Evolutionary conservation across 2,113 vertebrate genomes (phyloP).

Genomic region (Halcyon senegalensis): DNA sequence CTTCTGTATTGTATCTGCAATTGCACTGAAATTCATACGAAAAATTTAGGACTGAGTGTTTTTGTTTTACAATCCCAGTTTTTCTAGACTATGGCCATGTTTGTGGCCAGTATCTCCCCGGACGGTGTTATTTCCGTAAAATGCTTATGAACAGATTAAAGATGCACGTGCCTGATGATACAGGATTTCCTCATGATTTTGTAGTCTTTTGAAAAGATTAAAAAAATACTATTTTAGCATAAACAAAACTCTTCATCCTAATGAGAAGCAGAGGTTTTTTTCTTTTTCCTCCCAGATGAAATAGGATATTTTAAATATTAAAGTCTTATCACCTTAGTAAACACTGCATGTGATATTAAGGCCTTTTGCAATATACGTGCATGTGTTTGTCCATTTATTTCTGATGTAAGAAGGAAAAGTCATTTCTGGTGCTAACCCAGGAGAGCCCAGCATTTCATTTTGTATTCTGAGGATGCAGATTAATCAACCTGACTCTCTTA

Average conservation of each 20-base stretch:
- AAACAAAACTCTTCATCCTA: conserved; percentile 7
- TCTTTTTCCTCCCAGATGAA: neutral
- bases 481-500: conserved; percentile 89
- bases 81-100: neutral
- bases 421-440: conserved; percentile 79
- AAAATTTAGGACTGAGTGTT: neutral
- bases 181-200: neutral
- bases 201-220: neutral
- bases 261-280: neutral
- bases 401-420: conserved; percentile 73
- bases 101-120: neutral
- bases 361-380: conserved; percentile 51
- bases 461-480: conserved; percentile 89
- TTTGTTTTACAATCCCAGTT: neutral
- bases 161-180: neutral
- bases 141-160: neutral
- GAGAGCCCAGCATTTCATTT: conserved; percentile 87
- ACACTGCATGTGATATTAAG: conserved; percentile 15
- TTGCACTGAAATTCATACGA: neutral
- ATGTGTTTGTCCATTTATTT: conserved; percentile 67
- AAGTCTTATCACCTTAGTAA: conserved; percentile 34
- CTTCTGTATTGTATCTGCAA: neutral
- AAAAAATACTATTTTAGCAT: neutral
- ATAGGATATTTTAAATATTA: conserved; percentile 47
- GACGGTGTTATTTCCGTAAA: neutral